These are phyloP conservation scores for Chaenogobius annularis DNA, from an alignment of 2,113 vertebrate genomes.

Conservation along the genomic window DNA sequence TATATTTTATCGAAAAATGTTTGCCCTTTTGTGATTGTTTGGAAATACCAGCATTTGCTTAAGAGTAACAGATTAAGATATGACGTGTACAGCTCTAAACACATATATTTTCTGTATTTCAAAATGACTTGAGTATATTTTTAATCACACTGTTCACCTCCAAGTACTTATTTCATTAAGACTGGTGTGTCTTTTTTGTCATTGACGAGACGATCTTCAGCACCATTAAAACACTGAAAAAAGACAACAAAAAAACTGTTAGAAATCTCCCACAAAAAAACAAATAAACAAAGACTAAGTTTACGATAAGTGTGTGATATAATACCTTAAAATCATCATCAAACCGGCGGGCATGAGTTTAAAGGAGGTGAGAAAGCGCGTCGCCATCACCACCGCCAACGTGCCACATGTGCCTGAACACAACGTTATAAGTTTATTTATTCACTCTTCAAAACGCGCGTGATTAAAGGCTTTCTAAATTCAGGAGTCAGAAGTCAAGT, in stretches of 20 bases:
- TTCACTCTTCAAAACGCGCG: too few species aligned
- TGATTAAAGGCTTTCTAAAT: background rate
- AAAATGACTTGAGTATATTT: background rate
- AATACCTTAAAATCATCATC: slow-evolving; percentile 86
- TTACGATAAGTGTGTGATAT: background rate
- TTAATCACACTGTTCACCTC: background rate
- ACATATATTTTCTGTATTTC: background rate
- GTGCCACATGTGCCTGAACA: slow-evolving; percentile 83
- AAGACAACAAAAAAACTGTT: slow-evolving; percentile 12
- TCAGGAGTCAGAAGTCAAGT: too few species aligned
- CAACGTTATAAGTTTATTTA: too few species aligned
- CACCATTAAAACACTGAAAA: slow-evolving; percentile 84
- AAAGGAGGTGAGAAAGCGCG: slow-evolving; percentile 86
- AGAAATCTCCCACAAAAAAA: background rate
- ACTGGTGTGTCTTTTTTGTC: slow-evolving; percentile 53
- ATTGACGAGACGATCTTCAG: slow-evolving; percentile 76
- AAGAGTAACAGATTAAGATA: background rate
- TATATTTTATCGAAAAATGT: too few species aligned
- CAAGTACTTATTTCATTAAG: slow-evolving; percentile 3
- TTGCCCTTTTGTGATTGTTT: too few species aligned
- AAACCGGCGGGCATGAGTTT: slow-evolving; percentile 94
- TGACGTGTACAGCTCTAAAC: background rate
- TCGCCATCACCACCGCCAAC: slow-evolving; percentile 85
- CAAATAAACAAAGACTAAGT: background rate
- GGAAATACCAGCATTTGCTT: background rate